Evolutionary conservation across 2,888 invertebrate species (phyloP).

Genomic region (Sipunculus nudus): DNA sequence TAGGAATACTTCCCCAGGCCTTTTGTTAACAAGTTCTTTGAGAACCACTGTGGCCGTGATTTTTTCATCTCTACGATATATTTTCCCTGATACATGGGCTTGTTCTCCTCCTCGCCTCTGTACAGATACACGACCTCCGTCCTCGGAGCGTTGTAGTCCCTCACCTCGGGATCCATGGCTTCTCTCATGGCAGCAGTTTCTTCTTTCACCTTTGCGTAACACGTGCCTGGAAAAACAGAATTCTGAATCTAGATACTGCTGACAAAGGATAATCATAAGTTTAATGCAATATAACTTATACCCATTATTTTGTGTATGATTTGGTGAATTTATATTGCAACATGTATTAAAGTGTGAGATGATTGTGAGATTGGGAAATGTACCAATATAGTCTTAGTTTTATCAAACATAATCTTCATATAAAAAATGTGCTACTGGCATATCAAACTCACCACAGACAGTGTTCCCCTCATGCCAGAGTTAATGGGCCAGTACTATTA

Average conservation of each 20-base stretch:
- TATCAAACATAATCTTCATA: no score
- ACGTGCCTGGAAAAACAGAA: conserved; percentile 76
- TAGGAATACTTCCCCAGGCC: conserved; percentile 16
- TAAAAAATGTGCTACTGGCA: no score
- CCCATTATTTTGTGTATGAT: no score
- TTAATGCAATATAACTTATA: no score
- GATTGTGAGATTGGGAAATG: no score
- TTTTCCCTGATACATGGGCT: conserved; percentile 70
- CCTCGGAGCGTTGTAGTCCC: conserved; percentile 70
- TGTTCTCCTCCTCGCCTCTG: conserved; percentile 76
- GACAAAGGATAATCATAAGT: not conserved
- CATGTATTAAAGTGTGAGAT: no score
- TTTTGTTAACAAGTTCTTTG: conserved; percentile 77
- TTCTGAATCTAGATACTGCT: not conserved
- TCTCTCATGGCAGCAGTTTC: conserved; percentile 86
- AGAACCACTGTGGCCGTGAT: conserved; percentile 87
- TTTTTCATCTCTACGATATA: conserved; percentile 83
- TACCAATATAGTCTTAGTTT: no score
- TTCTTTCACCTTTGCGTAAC: conserved; percentile 81
- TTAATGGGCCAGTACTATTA: no score
- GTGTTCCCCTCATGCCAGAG: no score
- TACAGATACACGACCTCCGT: conserved; percentile 85
- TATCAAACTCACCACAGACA: no score
- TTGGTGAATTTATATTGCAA: no score
- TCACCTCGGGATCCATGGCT: conserved; percentile 76